phyloP scores from a whole-genome alignment of 2,888 invertebrate species.

The Nowickia ferox region DNA sequence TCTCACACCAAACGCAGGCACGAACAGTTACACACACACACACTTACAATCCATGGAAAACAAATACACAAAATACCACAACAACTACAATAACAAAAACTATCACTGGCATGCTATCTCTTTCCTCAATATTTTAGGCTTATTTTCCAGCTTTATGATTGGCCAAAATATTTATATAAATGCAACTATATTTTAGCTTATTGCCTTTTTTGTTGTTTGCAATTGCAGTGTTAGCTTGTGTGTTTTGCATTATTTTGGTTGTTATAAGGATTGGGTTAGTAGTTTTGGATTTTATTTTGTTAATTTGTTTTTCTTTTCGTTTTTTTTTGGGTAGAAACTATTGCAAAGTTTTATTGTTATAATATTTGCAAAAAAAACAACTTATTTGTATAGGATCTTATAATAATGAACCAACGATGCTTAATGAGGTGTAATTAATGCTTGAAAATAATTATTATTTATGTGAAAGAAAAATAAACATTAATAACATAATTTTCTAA shows the following conservation, averaged over 20 bases:
- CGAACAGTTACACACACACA: background rate
- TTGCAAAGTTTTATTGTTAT: constrained; percentile 16
- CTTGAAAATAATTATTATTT: background rate
- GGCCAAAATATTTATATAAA: constrained; percentile 60
- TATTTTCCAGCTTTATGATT: constrained; percentile 68
- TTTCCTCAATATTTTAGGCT: constrained; percentile 70
- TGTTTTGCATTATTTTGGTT: constrained; percentile 32
- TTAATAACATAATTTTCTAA: background rate
- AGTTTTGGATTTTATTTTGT: background rate
- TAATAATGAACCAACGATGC: background rate
- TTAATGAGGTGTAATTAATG: constrained; percentile 26
- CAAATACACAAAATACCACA: constrained; percentile 46
- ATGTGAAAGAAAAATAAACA: background rate
- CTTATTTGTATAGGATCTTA: background rate
- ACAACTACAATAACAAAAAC: constrained; percentile 46
- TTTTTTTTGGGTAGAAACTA: background rate
- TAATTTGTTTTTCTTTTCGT: constrained; percentile 5
- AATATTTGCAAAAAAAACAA: background rate
- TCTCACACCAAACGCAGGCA: constrained; percentile 9
- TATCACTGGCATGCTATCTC: constrained; percentile 65
- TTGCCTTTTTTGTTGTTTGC: constrained; percentile 49
- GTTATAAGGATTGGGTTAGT: constrained; percentile 20
- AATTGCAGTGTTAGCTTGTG: constrained; percentile 18
- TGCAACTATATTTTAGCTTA: constrained; percentile 67
- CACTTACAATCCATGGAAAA: constrained; percentile 1